Conservation (phyloP, 2,113 vertebrate genomes). For the Cephalopterus ornatus region DNA sequence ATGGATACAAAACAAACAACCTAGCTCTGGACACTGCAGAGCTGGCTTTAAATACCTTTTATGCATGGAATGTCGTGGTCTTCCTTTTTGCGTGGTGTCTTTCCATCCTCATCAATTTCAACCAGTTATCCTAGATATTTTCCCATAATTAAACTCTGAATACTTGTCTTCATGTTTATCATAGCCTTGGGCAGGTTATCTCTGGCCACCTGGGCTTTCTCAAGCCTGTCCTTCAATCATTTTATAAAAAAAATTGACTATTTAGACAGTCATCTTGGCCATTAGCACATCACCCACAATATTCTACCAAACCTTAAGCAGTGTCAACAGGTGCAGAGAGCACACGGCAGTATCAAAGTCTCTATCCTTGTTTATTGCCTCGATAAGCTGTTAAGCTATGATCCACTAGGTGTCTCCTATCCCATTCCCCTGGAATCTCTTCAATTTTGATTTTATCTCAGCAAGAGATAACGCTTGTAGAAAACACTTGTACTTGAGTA, state of each 20-base stretch:
- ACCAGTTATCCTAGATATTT: neutral
- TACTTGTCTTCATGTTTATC: neutral
- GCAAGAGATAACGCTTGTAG: neutral
- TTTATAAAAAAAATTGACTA: neutral
- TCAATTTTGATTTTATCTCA: neutral
- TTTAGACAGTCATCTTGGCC: neutral
- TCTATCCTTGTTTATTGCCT: neutral
- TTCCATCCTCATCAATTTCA: neutral
- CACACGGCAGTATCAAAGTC: neutral
- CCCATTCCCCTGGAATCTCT: neutral
- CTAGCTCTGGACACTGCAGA: neutral
- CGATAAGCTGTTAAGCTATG: neutral
- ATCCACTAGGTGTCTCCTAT: neutral
- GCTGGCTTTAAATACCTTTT: neutral
- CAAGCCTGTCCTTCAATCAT: neutral
- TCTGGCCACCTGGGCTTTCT: neutral
- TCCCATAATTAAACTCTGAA: neutral
- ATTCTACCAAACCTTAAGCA: neutral
- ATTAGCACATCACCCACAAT: neutral
- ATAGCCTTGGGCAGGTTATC: neutral
- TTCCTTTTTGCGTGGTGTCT: neutral
- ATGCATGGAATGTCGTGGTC: neutral
- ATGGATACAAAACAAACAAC: neutral
- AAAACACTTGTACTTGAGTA: neutral
- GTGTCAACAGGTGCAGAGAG: neutral